Conservation (phyloP, 2,113 vertebrate species). For the Meleagris gallopavo region DNA sequence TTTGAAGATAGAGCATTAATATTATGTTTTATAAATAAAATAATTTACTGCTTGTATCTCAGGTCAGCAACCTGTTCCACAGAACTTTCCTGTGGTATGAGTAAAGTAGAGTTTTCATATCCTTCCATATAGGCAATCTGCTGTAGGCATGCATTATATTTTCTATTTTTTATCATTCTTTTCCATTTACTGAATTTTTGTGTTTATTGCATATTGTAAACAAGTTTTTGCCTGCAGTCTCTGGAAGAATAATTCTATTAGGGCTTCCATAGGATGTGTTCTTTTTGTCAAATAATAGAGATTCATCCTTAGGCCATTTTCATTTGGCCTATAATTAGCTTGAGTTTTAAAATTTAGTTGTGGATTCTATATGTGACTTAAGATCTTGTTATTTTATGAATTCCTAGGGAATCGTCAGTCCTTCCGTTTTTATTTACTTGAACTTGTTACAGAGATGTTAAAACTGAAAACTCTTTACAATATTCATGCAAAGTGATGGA, state of each 20-base stretch:
- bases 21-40: neutral
- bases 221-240: neutral
- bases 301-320: neutral
- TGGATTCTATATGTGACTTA: neutral
- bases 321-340: neutral
- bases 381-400: neutral
- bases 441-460: neutral
- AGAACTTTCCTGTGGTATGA: neutral
- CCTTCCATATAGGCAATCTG: neutral
- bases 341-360: neutral
- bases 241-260: neutral
- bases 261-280: neutral
- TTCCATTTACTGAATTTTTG: neutral
- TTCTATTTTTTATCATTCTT: neutral
- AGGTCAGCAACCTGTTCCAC: neutral
- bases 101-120: neutral
- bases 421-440: neutral
- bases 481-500: neutral
- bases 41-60: neutral
- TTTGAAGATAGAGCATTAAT: neutral
- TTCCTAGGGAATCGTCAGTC: neutral
- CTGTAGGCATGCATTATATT: neutral
- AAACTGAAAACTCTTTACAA: too few relatives aligned
- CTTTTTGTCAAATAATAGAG: neutral
- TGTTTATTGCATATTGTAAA: neutral